A percentile compares a stretch with the other conserved stretches of the same genome.
phyloP scores from a whole-genome alignment of 2,888 invertebrate species.

The Sminthurinus aureus region DNA sequence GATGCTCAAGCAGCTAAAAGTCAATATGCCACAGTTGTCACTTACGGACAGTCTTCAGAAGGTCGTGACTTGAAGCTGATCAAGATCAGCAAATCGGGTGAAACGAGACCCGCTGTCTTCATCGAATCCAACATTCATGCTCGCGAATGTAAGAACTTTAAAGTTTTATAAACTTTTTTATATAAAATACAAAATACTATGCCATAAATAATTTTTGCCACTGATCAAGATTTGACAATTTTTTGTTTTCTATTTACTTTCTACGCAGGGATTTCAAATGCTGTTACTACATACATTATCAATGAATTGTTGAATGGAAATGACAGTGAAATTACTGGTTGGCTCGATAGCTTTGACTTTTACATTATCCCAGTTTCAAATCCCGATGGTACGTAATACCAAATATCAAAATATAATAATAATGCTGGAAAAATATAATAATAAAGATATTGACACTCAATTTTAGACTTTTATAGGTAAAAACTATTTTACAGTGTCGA shows the following conservation, averaged over 20 bases:
- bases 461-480: no score
- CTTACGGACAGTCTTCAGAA: constrained; percentile 66
- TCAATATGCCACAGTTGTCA: constrained; percentile 65
- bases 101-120: constrained; percentile 62
- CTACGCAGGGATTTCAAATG: constrained; percentile 73
- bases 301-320: constrained; percentile 71
- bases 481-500: no score
- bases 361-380: constrained; percentile 76
- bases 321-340: constrained; percentile 66
- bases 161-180: constrained; percentile 75
- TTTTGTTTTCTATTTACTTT: neutral
- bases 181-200: no score
- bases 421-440: no score
- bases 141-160: constrained; percentile 73
- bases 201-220: neutral
- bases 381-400: constrained; percentile 68
- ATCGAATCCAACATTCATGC: constrained; percentile 65
- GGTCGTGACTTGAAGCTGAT: constrained; percentile 63
- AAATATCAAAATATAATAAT: no score
- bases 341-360: constrained; percentile 76
- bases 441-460: no score
- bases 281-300: constrained; percentile 74
- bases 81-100: constrained; percentile 56
- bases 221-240: neutral
- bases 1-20: constrained; percentile 66